A percentile compares a stretch with the other conserved stretches of the same genome.
Conservation (phyloP, 2,888 invertebrate genomes). For the Macrophya annulata region DNA sequence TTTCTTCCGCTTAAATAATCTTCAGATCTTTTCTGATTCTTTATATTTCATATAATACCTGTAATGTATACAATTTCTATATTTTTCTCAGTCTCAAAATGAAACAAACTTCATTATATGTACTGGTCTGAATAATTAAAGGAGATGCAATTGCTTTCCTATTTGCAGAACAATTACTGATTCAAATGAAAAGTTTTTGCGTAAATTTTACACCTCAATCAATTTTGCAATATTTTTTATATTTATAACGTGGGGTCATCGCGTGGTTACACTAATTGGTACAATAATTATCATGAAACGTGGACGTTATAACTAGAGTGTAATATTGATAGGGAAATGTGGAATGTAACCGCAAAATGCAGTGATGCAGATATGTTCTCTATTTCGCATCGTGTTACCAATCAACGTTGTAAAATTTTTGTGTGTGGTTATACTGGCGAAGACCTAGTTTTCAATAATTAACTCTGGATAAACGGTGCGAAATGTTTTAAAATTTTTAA, state of each 20-base stretch:
- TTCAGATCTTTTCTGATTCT: background rate
- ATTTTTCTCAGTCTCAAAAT: background rate
- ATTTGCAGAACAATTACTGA: background rate
- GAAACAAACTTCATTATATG: no score
- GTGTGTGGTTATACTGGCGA: background rate
- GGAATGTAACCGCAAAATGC: background rate
- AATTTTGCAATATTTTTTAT: background rate
- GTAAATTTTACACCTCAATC: background rate
- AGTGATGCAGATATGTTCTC: background rate
- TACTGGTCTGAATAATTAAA: no score
- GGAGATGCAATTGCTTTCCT: background rate
- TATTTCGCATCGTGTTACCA: conserved; percentile 12
- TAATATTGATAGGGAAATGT: background rate
- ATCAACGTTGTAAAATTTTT: conserved; percentile 1
- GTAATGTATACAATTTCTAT: no score
- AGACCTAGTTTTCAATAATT: background rate
- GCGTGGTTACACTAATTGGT: background rate
- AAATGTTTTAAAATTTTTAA: background rate
- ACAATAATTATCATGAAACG: conserved; percentile 3
- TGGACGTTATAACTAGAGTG: background rate
- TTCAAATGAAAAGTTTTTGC: background rate
- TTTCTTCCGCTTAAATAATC: background rate
- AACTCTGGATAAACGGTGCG: background rate
- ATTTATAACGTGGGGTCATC: background rate
- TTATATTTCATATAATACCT: no score